Evolutionary conservation across 2,113 vertebrate genomes (phyloP), one percentile per base, ranked within the genome.

Genomic region (Mellivora capensis): DNA sequence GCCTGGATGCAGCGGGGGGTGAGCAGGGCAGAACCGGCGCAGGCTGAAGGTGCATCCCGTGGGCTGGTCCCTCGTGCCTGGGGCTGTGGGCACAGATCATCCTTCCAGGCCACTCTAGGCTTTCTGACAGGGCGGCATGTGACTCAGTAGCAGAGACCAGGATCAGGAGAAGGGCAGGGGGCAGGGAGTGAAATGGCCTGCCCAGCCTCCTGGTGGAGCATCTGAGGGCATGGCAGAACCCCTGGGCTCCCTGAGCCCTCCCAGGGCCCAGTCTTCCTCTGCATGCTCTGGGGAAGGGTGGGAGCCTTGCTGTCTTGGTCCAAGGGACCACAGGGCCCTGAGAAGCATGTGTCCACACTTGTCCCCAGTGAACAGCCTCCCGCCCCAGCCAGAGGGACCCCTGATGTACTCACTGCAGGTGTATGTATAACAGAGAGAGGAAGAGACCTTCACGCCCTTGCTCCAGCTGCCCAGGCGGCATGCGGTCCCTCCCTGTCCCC

Each of bases 31-130:
- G 37, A 74, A 34, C 42, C 34, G 20, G 49, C 2, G 0, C 10
- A 0, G 20, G n/a, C 29, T 4, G 13, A 6, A 21, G 18, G 31
- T 1, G 2, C 20, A 1, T n/a, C 12, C 42, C 18, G 20, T 7
- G 0, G 9, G 61, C 64, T 27, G 18, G 29, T 2, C 39, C 61
- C 44, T 14, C 1, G 25, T 59, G 54, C n/a, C 71, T 4, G 4
- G n/a, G 42, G n/a, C 64, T 14, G 6, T 34, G 42, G 39, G 67
- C 31, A 18, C 7, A 2, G 54, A 74, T 17, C 12, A 4, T 67
- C 25, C 6, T 9, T 27, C 27, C 37, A 47, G 49, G 34, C 4
- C 6, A 17, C 8, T 1, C 3, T 10, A 5, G 21, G 25, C 39
- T 61, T 54, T 47, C 49, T 7, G 42, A 47, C 1, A 15, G 11